Evolutionary conservation across 2,888 invertebrate species (phyloP), one percentile per base, ranked within the genome.

Genomic region (Hoplodrina ambigua): DNA sequence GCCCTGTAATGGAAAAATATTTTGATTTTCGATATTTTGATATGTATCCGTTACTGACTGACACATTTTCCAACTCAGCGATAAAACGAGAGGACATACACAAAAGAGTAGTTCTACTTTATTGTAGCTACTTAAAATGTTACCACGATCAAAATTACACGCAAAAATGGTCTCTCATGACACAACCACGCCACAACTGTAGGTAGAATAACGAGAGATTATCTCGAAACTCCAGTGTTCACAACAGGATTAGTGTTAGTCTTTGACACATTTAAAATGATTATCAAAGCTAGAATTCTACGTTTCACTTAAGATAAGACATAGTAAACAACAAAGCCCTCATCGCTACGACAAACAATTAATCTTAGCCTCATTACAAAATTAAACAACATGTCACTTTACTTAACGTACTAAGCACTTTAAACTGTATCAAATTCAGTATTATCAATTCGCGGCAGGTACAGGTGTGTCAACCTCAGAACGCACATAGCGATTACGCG

Each of bases 361-460:
- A 74, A 70, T 70, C 78, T 64, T 13, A 57, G 58, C 53, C 30
- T 62, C 10, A 78, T 78, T 80, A 65, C 62, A 50, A 80, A 75
- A 80, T 68, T 78, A 75, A 75, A 80, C 69, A 81, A 69, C 30
- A 46, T 63, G 66, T 69, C 78, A 69, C 60, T 71, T 57, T 56
- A 66, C 65, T 60, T 66, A 79, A 65, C 75, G 66, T 62, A 68
- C 53, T 78, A 73, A 81, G 66, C 64, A 68, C 72, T 77, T 57
- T 54, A 77, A 73, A 72, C 64, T 73, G 64, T 72, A 69, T 69
- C 59, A 81, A 69, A 74, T 66, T 55, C 67, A 57, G 58, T 63
- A 83, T 82, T 83, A 84, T 82, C 84, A 84, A 83, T 84, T 80
- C 84, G 53, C 55, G 5, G 44, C 84, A 82, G 84, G 72, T 72